phyloP scores from a whole-genome alignment of 2,888 invertebrate species.

The Phengaris arion region DNA sequence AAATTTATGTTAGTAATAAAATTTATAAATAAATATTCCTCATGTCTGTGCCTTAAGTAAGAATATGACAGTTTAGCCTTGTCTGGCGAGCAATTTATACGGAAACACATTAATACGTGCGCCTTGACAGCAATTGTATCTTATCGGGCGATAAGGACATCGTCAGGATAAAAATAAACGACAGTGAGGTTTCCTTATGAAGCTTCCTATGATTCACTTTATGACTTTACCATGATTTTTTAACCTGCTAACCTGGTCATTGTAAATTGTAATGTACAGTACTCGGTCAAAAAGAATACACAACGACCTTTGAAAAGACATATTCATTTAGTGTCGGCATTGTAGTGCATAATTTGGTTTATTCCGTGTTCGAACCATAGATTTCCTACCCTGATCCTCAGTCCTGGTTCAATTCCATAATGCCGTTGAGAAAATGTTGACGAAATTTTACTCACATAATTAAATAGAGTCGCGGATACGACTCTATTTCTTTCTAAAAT shows the following conservation, averaged over 20 bases:
- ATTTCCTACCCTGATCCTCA: too few relatives aligned
- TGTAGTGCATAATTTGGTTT: too few relatives aligned
- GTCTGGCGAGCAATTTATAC: constrained; percentile 12
- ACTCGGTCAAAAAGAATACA: too few relatives aligned
- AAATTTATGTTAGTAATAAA: too few relatives aligned
- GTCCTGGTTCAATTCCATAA: too few relatives aligned
- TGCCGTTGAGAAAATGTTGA: too few relatives aligned
- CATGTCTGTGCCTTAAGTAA: not conserved
- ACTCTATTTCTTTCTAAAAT: too few relatives aligned
- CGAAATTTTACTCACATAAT: too few relatives aligned
- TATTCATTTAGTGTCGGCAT: too few relatives aligned
- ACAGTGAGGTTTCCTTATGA: constrained; percentile 6
- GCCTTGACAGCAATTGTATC: constrained; percentile 23
- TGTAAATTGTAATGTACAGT: not conserved
- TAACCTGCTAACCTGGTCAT: not conserved
- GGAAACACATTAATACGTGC: constrained; percentile 19
- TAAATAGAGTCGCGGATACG: not conserved
- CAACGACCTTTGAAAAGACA: too few relatives aligned
- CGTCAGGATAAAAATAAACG: constrained; percentile 24
- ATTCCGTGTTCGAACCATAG: too few relatives aligned
- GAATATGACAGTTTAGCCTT: constrained; percentile 19
- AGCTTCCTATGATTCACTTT: constrained; percentile 25
- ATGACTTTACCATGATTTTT: not conserved
- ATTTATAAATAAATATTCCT: not conserved
- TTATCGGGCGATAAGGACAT: constrained; percentile 24